Base-by-base conservation (phyloP, 2,888 invertebrate species). In the Dysmachus trigonus region DNA sequence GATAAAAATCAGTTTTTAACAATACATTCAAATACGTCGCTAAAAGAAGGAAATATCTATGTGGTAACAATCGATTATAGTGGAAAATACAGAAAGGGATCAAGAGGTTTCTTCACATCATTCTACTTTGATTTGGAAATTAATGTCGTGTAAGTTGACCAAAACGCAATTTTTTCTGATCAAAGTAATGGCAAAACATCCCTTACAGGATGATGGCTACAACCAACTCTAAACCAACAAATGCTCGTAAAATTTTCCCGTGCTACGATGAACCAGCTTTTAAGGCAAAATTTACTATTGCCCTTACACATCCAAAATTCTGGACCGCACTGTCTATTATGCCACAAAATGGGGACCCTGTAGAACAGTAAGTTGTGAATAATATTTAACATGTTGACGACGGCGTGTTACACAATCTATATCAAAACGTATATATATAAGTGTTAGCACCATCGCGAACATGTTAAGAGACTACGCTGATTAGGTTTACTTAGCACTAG, bases 111-210 rank as follows among this genome's bases (percentile, higher is more conserved):
- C 1, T 51, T 51, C 15, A 18, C 18, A n/a, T 51, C 51, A 6
- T n/a, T n/a, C 6, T 51, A 51, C 18, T 77, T 87, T 30, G 30
- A 72, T 72, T 13, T 90, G 89, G 0, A 95, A 94, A 0, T 90
- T 90, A 2, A 93, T 95, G 53, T 92, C 92, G 22, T 77, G 38
- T 77, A 22, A 41, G 13, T 30, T 4, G 71, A 5, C 2, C 33
- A 51, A 30, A 10, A 15, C n/a, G n/a, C n/a, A n/a, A n/a, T n/a
- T n/a, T n/a, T n/a, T n/a, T n/a, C n/a, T n/a, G n/a, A n/a, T n/a
- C n/a, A n/a, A n/a, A n/a, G n/a, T n/a, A n/a, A n/a, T n/a, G n/a
- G n/a, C n/a, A n/a, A n/a, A n/a, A n/a, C n/a, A 33, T 33, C 6
- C 4, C 7, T 33, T 33, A 33, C 15, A 84, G 84, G 8, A n/a